These are phyloP conservation scores for Eupithecia vulgata DNA, from an alignment of 2,888 invertebrate species.

Conservation along the genomic window DNA sequence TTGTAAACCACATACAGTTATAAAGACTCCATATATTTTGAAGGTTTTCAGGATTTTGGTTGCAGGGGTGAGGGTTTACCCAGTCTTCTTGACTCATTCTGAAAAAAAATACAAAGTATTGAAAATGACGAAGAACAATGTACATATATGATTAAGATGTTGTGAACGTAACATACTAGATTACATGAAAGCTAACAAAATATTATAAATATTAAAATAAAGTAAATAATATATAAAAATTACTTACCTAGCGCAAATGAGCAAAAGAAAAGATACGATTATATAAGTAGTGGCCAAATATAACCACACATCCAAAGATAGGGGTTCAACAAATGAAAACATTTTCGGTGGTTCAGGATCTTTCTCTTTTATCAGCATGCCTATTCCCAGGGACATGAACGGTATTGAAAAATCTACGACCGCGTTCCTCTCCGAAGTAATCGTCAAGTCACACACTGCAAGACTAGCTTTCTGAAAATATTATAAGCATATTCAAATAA, in stretches of 20 bases:
- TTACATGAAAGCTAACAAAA: not conserved
- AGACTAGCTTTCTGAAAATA: slow-evolving; percentile 92
- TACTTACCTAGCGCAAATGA: slow-evolving; percentile 89
- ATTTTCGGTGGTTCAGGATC: slow-evolving; percentile 90
- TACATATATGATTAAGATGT: not conserved
- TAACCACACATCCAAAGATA: slow-evolving; percentile 93
- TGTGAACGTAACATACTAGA: not conserved
- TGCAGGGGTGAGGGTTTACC: slow-evolving; percentile 96
- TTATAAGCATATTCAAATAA: not conserved
- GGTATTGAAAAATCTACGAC: slow-evolving; percentile 97
- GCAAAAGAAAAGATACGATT: slow-evolving; percentile 91
- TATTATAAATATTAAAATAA: not conserved
- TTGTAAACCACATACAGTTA: slow-evolving; percentile 96
- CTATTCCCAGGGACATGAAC: slow-evolving; percentile 97
- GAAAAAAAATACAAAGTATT: slow-evolving; percentile 19
- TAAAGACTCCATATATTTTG: slow-evolving; percentile 94
- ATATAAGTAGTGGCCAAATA: slow-evolving; percentile 94
- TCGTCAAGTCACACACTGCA: slow-evolving; percentile 96
- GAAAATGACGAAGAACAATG: not conserved
- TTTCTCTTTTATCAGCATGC: slow-evolving; percentile 92
- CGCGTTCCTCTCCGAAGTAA: slow-evolving; percentile 93
- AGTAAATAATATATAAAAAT: not conserved
- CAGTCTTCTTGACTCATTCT: slow-evolving; percentile 96
- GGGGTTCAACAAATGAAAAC: slow-evolving; percentile 94
- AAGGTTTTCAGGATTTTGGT: slow-evolving; percentile 91